Evolutionary conservation across 2,888 invertebrate genomes (phyloP).

Genomic region (Harmothoe impar): DNA sequence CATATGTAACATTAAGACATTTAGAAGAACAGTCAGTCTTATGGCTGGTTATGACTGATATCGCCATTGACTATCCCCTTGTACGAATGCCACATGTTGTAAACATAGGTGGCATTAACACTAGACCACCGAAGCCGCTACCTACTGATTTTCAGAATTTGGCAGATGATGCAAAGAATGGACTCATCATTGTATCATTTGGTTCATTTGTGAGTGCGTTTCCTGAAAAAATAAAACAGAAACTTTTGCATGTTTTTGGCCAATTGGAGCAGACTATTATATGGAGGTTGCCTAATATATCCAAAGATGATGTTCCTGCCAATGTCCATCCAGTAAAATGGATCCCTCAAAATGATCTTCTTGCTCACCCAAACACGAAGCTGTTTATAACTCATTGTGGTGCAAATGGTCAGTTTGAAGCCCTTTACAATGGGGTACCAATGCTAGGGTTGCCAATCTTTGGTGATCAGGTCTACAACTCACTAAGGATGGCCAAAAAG

Average conservation of each 20-base stretch:
- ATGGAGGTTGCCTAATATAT: not conserved
- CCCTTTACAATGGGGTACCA: conserved; percentile 74
- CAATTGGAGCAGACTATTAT: not conserved
- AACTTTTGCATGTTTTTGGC: not conserved
- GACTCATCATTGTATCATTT: not conserved
- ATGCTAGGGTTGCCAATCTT: conserved; percentile 72
- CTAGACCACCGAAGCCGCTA: not conserved
- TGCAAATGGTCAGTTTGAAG: conserved; percentile 72
- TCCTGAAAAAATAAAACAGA: not conserved
- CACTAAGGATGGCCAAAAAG: conserved; percentile 67
- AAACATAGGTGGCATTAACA: not conserved
- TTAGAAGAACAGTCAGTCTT: not conserved
- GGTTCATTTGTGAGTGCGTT: not conserved
- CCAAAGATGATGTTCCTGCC: not conserved
- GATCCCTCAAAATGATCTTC: not conserved
- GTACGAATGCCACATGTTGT: not conserved
- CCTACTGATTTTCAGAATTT: not conserved
- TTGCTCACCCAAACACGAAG: not conserved
- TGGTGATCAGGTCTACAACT: conserved; percentile 72
- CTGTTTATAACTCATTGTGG: conserved; percentile 75
- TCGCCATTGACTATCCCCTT: not conserved
- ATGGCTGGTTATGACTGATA: not conserved
- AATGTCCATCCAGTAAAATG: not conserved
- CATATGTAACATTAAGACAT: not conserved
- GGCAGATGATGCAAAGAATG: not conserved